phyloP scores from a whole-genome alignment of 2,797 vertebrate species.

The Clamator glandarius region DNA sequence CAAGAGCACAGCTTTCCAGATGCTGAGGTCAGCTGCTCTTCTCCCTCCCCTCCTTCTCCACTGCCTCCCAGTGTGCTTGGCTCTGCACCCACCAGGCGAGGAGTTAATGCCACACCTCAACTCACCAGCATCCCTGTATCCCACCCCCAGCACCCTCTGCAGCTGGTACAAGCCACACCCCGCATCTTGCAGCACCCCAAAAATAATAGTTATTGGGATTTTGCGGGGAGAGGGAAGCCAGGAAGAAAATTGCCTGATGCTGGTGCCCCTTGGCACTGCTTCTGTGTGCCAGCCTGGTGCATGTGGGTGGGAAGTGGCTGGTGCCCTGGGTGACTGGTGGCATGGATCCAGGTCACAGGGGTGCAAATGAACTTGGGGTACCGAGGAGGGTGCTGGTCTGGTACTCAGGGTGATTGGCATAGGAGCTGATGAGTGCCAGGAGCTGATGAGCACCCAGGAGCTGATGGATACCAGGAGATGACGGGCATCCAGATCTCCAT shows the following conservation, averaged over 20 bases:
- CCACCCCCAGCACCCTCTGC: neutral
- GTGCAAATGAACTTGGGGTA: neutral
- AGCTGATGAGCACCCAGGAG: neutral
- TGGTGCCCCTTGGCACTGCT: neutral
- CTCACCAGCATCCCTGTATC: neutral
- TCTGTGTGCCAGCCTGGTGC: neutral
- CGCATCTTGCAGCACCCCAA: neutral
- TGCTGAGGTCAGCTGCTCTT: conserved; percentile 78
- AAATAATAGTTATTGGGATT: neutral
- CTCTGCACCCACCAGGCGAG: neutral
- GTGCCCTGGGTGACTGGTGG: neutral
- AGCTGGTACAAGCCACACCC: neutral
- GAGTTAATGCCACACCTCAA: neutral
- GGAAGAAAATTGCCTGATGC: accelerated
- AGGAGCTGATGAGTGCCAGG: neutral
- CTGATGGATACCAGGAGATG: neutral
- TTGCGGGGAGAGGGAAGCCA: neutral
- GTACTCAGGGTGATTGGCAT: neutral
- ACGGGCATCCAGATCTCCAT: too few relatives aligned
- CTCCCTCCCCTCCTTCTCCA: neutral
- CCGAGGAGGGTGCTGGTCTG: accelerated
- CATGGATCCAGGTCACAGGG: neutral
- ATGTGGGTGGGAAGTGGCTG: neutral
- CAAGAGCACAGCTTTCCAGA: conserved; percentile 81
- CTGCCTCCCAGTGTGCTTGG: neutral